Evolutionary conservation across 2,888 invertebrate species (phyloP), one percentile per base, ranked within the genome.

Genomic region (Protula sp.): DNA sequence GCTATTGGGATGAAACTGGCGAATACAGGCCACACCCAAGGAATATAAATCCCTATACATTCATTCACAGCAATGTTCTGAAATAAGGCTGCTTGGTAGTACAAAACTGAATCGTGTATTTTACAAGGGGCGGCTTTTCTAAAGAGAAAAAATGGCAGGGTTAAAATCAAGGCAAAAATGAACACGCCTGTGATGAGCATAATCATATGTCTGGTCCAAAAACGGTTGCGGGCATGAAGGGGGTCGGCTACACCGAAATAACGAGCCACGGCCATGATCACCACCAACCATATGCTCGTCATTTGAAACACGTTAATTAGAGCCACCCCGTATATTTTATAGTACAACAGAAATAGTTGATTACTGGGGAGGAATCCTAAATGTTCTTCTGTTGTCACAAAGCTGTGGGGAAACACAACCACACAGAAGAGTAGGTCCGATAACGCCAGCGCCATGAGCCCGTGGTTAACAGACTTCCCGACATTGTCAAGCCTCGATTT

Each of bases 231-330:
- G 4, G 64, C 64, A 19, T 86, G 85, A 3, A 88, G 86, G 4
- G 89, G 88, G 81, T 87, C 87, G 70, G 88, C 88, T 2, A 89
- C 88, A 62, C 88, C 88, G 30, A 88, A 86, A 79, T 87, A 89
- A 50, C 89, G 84, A 75, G 89, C 89, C 63, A 88, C 84, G 26
- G 89, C 89, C 68, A 89, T 82, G 5, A 88, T 87, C 55, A 89
- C 81, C 19, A 89, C 85, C 87, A 89, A 87, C 85, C 89, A 85
- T 2, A 89, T 89, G 58, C 88, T 88, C 9, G 88, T 86, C 50
- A 89, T 87, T 85, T 78, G 70, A 58, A 77, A 75, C 22, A 76
- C 67, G 64, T 76, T 77, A 58, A 77, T 74, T n/a, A 75, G 57
- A 3, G 72, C 74, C 1, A 71, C 63, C 29, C 72, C 69, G 64